Percentiles rank a stretch among this genome's conserved stretches.
Conservation (phyloP, 2,888 invertebrate species). For the Augiades crinisus region DNA sequence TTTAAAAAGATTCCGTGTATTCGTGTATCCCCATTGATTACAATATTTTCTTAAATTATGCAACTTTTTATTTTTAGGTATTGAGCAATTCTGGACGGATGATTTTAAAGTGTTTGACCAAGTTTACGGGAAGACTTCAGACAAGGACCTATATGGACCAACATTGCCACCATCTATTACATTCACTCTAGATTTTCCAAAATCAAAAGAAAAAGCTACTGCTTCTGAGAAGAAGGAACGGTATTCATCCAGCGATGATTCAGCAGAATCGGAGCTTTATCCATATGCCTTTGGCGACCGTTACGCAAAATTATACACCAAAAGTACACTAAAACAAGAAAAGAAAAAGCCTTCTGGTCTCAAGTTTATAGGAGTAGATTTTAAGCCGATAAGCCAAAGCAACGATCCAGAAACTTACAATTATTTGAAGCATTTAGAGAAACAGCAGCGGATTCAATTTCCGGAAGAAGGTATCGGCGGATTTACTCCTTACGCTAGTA, state of each 20-base stretch:
- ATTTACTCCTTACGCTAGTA: constrained; percentile 47
- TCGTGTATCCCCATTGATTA: too few relatives aligned
- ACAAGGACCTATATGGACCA: constrained; percentile 60
- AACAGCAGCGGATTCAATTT: constrained; percentile 42
- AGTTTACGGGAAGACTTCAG: constrained; percentile 69
- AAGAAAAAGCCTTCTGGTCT: constrained; percentile 39
- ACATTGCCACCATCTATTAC: constrained; percentile 49
- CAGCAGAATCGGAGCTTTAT: constrained; percentile 39
- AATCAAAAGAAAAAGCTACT: constrained; percentile 43
- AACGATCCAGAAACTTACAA: constrained; percentile 64
- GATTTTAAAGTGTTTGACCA: constrained; percentile 68
- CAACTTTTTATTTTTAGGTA: constrained; percentile 44
- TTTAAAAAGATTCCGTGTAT: too few relatives aligned
- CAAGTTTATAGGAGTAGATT: constrained; percentile 55
- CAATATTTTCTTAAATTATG: too few relatives aligned
- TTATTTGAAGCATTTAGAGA: constrained; percentile 61
- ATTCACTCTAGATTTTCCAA: constrained; percentile 37
- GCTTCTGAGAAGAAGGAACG: constrained; percentile 55
- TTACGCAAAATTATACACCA: constrained; percentile 43
- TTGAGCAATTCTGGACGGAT: constrained; percentile 68
- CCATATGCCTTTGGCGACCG: constrained; percentile 43
- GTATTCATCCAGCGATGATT: constrained; percentile 37
- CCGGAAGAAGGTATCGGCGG: constrained; percentile 39
- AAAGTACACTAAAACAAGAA: constrained; percentile 33
- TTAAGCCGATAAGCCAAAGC: constrained; percentile 56